Percentiles rank a stretch among this genome's conserved stretches.
phyloP scores from a whole-genome alignment of 1,140 invertebrate species.

The Eciton burchellii region DNA sequence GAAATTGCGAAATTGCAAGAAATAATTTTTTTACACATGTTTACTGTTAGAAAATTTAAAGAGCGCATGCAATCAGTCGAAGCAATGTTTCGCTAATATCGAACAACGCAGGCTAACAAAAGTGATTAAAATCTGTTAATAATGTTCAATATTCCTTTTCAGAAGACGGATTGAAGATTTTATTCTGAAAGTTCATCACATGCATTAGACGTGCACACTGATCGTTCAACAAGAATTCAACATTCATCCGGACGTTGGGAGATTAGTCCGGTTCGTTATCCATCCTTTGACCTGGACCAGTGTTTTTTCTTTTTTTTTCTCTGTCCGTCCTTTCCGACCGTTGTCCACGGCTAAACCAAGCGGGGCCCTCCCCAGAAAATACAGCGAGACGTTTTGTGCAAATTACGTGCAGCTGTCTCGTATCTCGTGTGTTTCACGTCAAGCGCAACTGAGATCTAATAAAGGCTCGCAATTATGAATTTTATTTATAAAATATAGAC shows the following conservation, averaged over 20 bases:
- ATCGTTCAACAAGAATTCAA: neutral
- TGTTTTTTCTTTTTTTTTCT: slow-evolving; percentile 55
- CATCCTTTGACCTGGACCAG: slow-evolving; percentile 54
- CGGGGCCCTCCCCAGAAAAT: slow-evolving; percentile 24
- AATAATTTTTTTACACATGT: no score
- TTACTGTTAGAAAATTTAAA: no score
- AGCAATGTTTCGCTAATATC: no score
- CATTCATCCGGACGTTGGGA: slow-evolving; percentile 19
- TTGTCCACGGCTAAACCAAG: neutral
- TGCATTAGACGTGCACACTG: neutral
- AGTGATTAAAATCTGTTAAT: neutral
- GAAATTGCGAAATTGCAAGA: no score
- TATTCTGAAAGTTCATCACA: neutral
- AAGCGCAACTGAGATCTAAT: neutral
- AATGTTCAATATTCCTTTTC: neutral
- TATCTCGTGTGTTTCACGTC: slow-evolving; percentile 47
- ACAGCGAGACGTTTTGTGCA: slow-evolving; percentile 9
- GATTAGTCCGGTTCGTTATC: slow-evolving; percentile 59
- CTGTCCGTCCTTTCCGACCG: neutral
- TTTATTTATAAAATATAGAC: neutral
- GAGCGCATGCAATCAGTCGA: no score
- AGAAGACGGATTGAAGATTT: neutral
- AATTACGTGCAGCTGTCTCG: slow-evolving; percentile 58
- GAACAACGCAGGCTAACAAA: no score
- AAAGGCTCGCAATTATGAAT: neutral